phyloP scores from a whole-genome alignment of 2,888 invertebrate genomes.

The Archips xylosteana region DNA sequence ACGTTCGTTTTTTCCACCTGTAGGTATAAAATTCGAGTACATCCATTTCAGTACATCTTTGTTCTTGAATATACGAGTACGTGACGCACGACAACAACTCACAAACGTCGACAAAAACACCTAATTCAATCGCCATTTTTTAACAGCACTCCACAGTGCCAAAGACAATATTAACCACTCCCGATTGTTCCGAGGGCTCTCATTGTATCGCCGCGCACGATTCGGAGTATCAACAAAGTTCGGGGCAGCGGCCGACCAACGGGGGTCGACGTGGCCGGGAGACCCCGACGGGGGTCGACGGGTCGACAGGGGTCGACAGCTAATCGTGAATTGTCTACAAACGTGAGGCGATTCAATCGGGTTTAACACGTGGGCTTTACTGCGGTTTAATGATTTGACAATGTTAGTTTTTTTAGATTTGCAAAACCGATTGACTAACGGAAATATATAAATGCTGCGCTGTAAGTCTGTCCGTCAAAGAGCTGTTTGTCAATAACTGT shows the following conservation, averaged over 20 bases:
- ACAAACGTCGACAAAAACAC: neutral
- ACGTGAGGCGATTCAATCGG: conserved; percentile 12
- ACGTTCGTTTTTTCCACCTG: no score
- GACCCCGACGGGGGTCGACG: conserved; percentile 2
- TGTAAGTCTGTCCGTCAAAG: no score
- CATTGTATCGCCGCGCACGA: conserved; percentile 14
- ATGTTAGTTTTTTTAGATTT: no score
- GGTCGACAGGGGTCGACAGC: conserved; percentile 12
- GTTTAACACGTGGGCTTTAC: neutral
- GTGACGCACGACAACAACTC: neutral
- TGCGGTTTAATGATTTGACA: neutral
- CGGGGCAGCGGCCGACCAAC: neutral
- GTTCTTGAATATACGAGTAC: no score
- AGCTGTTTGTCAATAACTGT: no score
- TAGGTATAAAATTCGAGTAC: no score
- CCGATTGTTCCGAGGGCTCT: neutral
- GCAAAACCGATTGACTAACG: no score
- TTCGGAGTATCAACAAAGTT: conserved; percentile 3
- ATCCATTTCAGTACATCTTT: no score
- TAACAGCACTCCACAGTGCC: neutral
- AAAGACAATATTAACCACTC: conserved; percentile 11
- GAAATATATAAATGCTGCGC: no score
- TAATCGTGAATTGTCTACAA: conserved; percentile 29
- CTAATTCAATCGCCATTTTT: neutral
- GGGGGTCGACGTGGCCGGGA: neutral